Evolutionary conservation across 1,140 invertebrate species (phyloP).

Genomic region (Diabrotica undecimpunctata): DNA sequence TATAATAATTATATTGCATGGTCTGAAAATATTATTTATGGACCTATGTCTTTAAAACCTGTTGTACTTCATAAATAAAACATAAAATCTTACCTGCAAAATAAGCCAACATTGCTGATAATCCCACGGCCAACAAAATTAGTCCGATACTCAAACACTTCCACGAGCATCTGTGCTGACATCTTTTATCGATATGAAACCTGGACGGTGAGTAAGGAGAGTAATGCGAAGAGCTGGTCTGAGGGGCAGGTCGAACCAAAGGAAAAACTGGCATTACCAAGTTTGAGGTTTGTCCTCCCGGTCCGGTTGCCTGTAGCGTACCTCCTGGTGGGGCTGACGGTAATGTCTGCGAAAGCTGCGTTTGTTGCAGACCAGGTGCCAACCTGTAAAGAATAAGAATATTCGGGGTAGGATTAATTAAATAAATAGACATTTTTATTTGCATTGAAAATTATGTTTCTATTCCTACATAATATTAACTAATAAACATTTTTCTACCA

Average conservation of each 20-base stretch:
- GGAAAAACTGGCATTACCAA: conserved; percentile 79
- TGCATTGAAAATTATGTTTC: too few relatives aligned
- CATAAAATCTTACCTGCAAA: conserved; percentile 79
- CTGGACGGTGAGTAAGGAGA: conserved; percentile 82
- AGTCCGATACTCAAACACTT: conserved; percentile 89
- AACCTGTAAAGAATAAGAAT: neutral
- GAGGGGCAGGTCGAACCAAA: conserved; percentile 60
- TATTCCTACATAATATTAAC: too few relatives aligned
- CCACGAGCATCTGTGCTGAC: conserved; percentile 90
- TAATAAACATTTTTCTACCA: too few relatives aligned
- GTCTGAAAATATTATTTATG: too few relatives aligned
- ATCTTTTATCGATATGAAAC: conserved; percentile 90
- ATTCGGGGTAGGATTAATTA: too few relatives aligned
- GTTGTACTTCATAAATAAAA: too few relatives aligned
- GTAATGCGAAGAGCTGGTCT: conserved; percentile 68
- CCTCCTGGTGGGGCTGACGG: conserved; percentile 43
- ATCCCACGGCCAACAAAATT: conserved; percentile 80
- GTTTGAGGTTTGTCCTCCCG: conserved; percentile 54
- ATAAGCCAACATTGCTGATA: conserved; percentile 88
- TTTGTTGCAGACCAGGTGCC: conserved; percentile 44
- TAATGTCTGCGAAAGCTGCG: conserved; percentile 41
- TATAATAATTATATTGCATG: too few relatives aligned
- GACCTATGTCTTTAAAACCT: too few relatives aligned
- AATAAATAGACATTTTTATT: too few relatives aligned
- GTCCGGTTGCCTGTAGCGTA: conserved; percentile 43